Evolutionary conservation across 2,888 invertebrate genomes (phyloP).

Genomic region (Cistogaster globosa): DNA sequence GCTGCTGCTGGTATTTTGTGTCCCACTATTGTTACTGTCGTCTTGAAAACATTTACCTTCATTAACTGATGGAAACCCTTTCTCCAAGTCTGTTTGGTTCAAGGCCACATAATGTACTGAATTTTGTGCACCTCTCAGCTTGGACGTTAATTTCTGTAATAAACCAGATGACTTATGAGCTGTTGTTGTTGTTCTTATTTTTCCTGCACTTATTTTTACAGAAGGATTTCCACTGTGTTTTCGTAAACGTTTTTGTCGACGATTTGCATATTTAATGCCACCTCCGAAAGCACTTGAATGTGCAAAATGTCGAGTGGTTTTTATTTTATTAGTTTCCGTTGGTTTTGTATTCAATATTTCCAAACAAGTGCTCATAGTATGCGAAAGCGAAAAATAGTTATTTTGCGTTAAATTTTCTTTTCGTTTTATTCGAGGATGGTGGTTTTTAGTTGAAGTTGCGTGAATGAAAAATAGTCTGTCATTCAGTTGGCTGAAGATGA

Average conservation of each 20-base stretch:
- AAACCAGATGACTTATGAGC: slow-evolving; percentile 54
- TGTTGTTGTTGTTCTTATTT: not conserved
- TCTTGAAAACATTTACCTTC: not conserved
- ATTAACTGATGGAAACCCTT: slow-evolving; percentile 48
- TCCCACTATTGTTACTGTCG: slow-evolving; percentile 19
- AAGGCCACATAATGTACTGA: slow-evolving; percentile 73
- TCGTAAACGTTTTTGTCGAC: slow-evolving; percentile 50
- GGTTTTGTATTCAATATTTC: slow-evolving; percentile 60
- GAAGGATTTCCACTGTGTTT: slow-evolving; percentile 28
- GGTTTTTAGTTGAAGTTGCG: not conserved
- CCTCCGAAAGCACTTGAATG: slow-evolving; percentile 12
- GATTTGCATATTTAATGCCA: slow-evolving; percentile 26
- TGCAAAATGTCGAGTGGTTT: slow-evolving; percentile 51
- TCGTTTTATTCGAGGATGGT: slow-evolving; percentile 1
- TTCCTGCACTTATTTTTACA: slow-evolving; percentile 27
- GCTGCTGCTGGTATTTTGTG: slow-evolving; percentile 57
- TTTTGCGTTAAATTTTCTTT: slow-evolving; percentile 3
- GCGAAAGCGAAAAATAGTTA: slow-evolving; percentile 22
- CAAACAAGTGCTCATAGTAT: slow-evolving; percentile 61
- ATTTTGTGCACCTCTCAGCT: slow-evolving; percentile 33
- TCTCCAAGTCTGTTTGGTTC: slow-evolving; percentile 76
- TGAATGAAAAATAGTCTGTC: not conserved
- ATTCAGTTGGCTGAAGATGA: not conserved
- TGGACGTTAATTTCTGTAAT: slow-evolving; percentile 53
- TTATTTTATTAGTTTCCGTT: slow-evolving; percentile 46